Conservation (phyloP, 2,113 vertebrate species). For the Beaufortia kweichowensis region DNA sequence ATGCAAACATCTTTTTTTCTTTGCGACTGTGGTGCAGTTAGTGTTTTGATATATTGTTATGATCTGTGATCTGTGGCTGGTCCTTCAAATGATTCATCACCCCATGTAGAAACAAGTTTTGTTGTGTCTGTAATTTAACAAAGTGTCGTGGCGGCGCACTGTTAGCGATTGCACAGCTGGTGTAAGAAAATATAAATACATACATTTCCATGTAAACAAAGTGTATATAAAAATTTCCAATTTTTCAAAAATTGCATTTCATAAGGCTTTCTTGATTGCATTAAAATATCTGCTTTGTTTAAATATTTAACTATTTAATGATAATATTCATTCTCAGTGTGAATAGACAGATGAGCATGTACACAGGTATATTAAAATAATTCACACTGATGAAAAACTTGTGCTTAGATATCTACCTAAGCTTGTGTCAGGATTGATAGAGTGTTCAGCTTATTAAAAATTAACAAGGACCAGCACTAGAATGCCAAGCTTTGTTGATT, state of each 20-base stretch:
- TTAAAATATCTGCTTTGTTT: too few relatives aligned
- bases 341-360: not conserved
- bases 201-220: too few relatives aligned
- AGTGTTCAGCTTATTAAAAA: constrained; percentile 29
- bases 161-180: not conserved
- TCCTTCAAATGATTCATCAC: constrained; percentile 22
- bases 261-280: too few relatives aligned
- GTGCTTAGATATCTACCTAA: constrained; percentile 3
- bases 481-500: constrained; percentile 37
- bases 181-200: not conserved
- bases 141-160: not conserved
- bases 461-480: constrained; percentile 20
- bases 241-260: too few relatives aligned
- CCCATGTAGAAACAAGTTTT: not conserved
- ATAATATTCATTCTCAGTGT: not conserved
- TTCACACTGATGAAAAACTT: constrained; percentile 2
- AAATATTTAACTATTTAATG: too few relatives aligned
- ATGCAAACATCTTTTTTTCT: constrained; percentile 31
- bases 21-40: constrained; percentile 8
- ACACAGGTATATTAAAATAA: constrained; percentile 13
- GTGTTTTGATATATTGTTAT: constrained; percentile 17
- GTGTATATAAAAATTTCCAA: too few relatives aligned
- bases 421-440: constrained; percentile 30
- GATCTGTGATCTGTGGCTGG: constrained; percentile 17
- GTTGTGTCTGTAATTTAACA: not conserved